These are phyloP conservation scores for Dendrolimus houi DNA, from an alignment of 2,888 invertebrate species.

Conservation along the genomic window DNA sequence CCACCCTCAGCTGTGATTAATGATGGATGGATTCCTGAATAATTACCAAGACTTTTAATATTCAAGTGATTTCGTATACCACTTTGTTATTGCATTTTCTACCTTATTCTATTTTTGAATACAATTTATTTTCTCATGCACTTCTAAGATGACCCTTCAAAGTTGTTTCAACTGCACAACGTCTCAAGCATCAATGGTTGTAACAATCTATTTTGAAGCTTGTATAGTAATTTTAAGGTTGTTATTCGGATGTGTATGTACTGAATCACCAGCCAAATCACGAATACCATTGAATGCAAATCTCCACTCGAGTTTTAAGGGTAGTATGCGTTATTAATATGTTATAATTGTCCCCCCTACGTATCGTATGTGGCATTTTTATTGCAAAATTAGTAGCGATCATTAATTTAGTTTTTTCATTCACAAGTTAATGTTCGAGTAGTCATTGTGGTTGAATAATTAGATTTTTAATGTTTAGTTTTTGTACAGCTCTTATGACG, in stretches of 20 bases:
- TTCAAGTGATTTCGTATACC: conserved; percentile 63
- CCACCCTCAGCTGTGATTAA: conserved; percentile 70
- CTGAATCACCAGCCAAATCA: conserved; percentile 53
- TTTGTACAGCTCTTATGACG: conserved; percentile 45
- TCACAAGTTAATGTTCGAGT: conserved; percentile 63
- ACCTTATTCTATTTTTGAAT: conserved; percentile 25
- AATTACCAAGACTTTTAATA: conserved; percentile 77
- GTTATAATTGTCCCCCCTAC: conserved; percentile 67
- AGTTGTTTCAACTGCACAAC: conserved; percentile 22
- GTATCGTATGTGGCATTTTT: conserved; percentile 74
- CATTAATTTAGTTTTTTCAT: conserved; percentile 75
- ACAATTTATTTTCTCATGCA: conserved; percentile 35
- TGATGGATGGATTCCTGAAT: conserved; percentile 77
- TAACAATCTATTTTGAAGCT: conserved; percentile 13
- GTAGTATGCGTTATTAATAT: conserved; percentile 73
- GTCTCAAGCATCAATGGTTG: conserved; percentile 18
- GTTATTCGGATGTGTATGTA: conserved; percentile 15
- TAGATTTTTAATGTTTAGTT: conserved; percentile 38
- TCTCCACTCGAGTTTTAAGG: conserved; percentile 73
- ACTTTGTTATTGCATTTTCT: conserved; percentile 10
- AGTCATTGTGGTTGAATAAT: conserved; percentile 49
- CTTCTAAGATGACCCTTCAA: conserved; percentile 60
- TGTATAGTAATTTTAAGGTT: conserved; percentile 13
- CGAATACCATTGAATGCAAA: conserved; percentile 70
- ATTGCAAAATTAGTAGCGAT: conserved; percentile 73